Evolutionary conservation across 2,888 invertebrate genomes (phyloP).

Genomic region (Aspidiotus destructor): DNA sequence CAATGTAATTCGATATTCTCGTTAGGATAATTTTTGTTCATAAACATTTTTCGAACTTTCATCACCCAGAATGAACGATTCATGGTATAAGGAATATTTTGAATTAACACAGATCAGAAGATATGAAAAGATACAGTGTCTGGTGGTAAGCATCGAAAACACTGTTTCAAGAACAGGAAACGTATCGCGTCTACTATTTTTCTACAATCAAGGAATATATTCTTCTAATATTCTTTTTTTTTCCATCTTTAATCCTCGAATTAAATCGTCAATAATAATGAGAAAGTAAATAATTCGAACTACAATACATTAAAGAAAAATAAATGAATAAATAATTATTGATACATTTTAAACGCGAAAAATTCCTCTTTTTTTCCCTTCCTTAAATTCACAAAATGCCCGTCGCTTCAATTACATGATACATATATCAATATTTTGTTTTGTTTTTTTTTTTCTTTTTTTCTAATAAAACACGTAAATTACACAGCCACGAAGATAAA

Average conservation of each 20-base stretch:
- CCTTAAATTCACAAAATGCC: slow-evolving; percentile 23
- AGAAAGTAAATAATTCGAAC: no score
- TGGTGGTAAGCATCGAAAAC: not conserved
- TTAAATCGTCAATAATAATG: not conserved
- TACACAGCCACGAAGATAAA: slow-evolving; percentile 32
- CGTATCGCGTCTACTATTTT: not conserved
- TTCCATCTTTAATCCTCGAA: slow-evolving; percentile 11
- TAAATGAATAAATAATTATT: slow-evolving; percentile 11
- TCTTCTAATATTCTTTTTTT: not conserved
- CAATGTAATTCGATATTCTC: no score
- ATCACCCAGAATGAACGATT: not conserved
- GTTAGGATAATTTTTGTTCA: no score
- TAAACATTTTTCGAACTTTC: no score
- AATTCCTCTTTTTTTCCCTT: not conserved
- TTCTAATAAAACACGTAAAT: slow-evolving; percentile 22
- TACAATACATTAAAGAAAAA: slow-evolving; percentile 6
- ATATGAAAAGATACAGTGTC: slow-evolving; percentile 21
- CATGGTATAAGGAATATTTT: slow-evolving; percentile 10
- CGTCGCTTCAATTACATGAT: slow-evolving; percentile 7
- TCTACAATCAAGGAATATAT: not conserved
- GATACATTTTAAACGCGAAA: not conserved
- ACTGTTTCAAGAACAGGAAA: no score
- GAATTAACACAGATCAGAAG: slow-evolving; percentile 6
- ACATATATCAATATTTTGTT: slow-evolving; percentile 25
- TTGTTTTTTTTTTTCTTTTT: no score